These are phyloP conservation scores for Leguminivora glycinivorella DNA, from an alignment of 1,140 invertebrate species.

Conservation along the genomic window DNA sequence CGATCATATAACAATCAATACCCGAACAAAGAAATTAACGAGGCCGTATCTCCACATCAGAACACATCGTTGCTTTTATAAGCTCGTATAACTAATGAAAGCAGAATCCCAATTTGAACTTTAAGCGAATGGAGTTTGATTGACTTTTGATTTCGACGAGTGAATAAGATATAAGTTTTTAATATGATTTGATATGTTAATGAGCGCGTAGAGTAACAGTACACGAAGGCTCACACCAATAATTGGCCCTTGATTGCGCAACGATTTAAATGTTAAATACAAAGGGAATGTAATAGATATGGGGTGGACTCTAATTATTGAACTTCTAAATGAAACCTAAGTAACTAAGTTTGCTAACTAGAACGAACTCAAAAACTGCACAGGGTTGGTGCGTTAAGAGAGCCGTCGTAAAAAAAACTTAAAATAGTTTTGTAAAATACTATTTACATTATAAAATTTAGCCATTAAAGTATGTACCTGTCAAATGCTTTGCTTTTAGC, in stretches of 20 bases:
- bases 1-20: constrained; percentile 45
- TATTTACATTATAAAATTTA: too few relatives aligned
- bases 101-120: not conserved
- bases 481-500: too few relatives aligned
- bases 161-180: not conserved
- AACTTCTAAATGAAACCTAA: not conserved
- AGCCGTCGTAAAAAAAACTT: too few relatives aligned
- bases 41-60: constrained; percentile 44
- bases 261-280: constrained; percentile 51
- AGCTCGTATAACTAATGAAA: not conserved
- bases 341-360: too few relatives aligned
- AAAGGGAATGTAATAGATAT: constrained; percentile 17
- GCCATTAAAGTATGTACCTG: too few relatives aligned
- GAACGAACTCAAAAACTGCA: too few relatives aligned
- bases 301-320: not conserved
- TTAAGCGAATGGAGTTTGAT: not conserved
- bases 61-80: constrained; percentile 4
- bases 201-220: constrained; percentile 47
- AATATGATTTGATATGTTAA: constrained; percentile 42
- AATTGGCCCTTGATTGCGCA: constrained; percentile 57
- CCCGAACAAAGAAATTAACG: constrained; percentile 49
- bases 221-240: constrained; percentile 41
- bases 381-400: too few relatives aligned
- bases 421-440: too few relatives aligned
- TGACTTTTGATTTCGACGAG: not conserved